phyloP scores from a whole-genome alignment of 2,113 vertebrate species.

The Pangasianodon gigas region DNA sequence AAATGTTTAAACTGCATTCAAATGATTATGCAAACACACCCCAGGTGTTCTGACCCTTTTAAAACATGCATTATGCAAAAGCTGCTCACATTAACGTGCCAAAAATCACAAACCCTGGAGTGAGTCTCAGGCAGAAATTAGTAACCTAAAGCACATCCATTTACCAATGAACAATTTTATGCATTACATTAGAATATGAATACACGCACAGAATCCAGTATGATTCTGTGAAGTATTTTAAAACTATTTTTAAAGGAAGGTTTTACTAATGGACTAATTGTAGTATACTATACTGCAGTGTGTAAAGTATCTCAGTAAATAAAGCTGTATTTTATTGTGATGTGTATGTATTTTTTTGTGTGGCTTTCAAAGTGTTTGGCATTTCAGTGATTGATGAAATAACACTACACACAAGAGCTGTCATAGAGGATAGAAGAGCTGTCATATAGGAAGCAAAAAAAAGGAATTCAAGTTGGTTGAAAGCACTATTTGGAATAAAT shows the following conservation, averaged over 20 bases:
- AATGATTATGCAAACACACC: constrained; percentile 34
- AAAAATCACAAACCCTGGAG: constrained; percentile 7
- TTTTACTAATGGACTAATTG: neutral
- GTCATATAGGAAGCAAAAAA: neutral
- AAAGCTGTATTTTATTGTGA: neutral
- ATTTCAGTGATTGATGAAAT: no score
- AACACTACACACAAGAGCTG: neutral
- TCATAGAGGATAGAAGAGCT: neutral
- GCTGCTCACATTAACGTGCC: neutral
- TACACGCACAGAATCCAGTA: neutral
- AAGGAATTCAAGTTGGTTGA: neutral
- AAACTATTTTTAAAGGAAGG: neutral
- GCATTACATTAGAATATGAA: constrained; percentile 14
- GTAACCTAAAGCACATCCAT: constrained; percentile 18
- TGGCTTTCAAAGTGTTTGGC: no score
- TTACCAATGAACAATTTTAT: neutral
- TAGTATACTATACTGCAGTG: neutral
- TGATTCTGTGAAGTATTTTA: neutral
- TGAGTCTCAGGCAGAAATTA: constrained; percentile 18
- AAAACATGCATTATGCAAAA: constrained; percentile 32
- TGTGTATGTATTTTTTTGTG: neutral
- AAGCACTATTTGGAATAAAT: neutral
- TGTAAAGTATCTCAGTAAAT: neutral
- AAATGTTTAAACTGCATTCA: constrained; percentile 6
- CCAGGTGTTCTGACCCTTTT: constrained; percentile 24